These are phyloP conservation scores for Chironomus tentans DNA, from an alignment of 2,888 invertebrate genomes.

Conservation along the genomic window DNA sequence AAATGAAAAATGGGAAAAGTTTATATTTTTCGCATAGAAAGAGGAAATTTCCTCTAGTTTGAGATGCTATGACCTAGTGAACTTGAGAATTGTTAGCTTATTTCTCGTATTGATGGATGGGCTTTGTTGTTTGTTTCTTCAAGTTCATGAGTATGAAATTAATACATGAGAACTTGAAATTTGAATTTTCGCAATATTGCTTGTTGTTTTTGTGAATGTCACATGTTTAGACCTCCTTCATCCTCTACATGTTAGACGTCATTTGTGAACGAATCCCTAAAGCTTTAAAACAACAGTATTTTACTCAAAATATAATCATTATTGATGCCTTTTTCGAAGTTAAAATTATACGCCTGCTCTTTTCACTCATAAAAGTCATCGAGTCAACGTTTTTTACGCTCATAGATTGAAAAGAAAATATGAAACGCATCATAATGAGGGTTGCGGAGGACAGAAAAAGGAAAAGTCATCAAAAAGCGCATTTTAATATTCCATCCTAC, in stretches of 20 bases:
- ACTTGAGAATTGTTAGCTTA: not conserved
- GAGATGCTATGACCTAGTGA: not conserved
- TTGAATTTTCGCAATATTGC: too few species aligned
- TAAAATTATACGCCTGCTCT: not conserved
- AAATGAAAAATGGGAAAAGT: not conserved
- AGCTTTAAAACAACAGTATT: too few species aligned
- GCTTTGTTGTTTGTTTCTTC: not conserved
- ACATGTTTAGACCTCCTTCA: too few species aligned
- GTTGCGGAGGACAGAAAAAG: not conserved
- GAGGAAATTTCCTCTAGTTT: not conserved
- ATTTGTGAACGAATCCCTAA: too few species aligned
- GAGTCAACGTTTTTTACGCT: not conserved
- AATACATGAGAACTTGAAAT: too few species aligned
- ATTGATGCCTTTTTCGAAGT: not conserved
- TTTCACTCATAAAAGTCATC: not conserved
- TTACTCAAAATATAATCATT: not conserved
- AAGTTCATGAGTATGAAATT: too few species aligned
- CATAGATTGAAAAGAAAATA: too few species aligned
- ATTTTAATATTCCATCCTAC: constrained; percentile 1
- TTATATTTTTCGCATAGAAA: not conserved
- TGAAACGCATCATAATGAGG: not conserved
- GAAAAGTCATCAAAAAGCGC: not conserved
- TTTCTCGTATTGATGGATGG: not conserved
- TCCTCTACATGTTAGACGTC: too few species aligned
- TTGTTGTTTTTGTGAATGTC: too few species aligned